phyloP scores from a whole-genome alignment of 2,797 vertebrate species.

The Melanotaenia trifasciata region DNA sequence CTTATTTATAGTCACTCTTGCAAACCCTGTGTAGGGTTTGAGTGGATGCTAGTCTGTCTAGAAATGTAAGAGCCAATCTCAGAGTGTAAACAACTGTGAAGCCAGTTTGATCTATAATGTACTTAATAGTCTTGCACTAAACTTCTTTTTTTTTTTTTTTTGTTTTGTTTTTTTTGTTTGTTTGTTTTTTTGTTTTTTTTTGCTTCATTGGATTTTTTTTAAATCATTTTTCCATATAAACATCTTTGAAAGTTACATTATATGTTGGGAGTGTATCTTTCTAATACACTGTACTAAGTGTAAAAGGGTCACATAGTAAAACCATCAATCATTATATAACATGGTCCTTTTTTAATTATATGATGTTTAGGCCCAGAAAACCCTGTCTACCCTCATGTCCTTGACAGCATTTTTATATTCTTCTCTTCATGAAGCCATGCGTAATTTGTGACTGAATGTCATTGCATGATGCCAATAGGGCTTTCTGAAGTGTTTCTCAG shows the following conservation, averaged over 20 bases:
- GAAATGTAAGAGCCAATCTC: slow-evolving; percentile 45
- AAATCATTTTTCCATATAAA: background rate
- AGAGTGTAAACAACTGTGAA: slow-evolving; percentile 41
- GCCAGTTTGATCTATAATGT: slow-evolving; percentile 11
- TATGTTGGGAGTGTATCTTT: background rate
- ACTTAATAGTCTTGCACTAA: slow-evolving; percentile 15
- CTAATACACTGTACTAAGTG: no score
- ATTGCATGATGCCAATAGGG: slow-evolving; percentile 41
- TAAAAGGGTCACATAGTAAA: background rate
- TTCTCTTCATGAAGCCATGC: slow-evolving; percentile 28
- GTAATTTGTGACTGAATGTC: slow-evolving; percentile 35
- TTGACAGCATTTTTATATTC: slow-evolving; percentile 16
- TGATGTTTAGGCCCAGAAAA: slow-evolving; percentile 2
- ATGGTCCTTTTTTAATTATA: slow-evolving; percentile 1
- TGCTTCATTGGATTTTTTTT: no score
- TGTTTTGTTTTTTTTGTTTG: no score
- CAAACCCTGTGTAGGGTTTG: slow-evolving; percentile 23
- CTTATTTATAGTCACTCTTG: slow-evolving; percentile 19
- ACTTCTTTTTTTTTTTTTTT: background rate
- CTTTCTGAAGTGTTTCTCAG: slow-evolving; percentile 55
- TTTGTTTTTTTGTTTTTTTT: no score
- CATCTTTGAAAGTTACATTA: background rate
- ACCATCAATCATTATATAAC: background rate
- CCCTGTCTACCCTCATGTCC: slow-evolving; percentile 1
- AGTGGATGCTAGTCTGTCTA: slow-evolving; percentile 43